phyloP scores from a whole-genome alignment of 2,113 vertebrate genomes.

The Uria aalge region DNA sequence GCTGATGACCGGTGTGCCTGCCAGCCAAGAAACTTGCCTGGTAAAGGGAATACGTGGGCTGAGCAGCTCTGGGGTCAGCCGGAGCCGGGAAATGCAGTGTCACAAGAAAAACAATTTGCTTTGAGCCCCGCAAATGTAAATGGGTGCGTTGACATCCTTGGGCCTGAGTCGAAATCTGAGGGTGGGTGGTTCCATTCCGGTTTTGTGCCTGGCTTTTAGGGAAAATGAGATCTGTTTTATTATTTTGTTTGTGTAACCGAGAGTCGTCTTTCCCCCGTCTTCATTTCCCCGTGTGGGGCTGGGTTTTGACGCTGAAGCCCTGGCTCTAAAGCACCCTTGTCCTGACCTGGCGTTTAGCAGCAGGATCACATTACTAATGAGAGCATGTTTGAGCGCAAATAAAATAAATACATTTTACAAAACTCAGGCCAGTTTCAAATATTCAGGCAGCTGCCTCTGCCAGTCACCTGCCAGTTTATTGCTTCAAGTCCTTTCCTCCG shows the following conservation, averaged over 20 bases:
- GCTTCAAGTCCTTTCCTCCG: slow-evolving; percentile 5
- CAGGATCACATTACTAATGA: slow-evolving; percentile 50
- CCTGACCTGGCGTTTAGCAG: background rate
- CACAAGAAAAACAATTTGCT: slow-evolving; percentile 24
- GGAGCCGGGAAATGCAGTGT: slow-evolving; percentile 5
- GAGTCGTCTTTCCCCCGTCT: background rate
- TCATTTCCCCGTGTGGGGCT: background rate
- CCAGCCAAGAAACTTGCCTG: background rate
- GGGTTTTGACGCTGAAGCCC: background rate
- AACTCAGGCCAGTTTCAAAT: slow-evolving; percentile 53
- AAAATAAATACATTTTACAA: slow-evolving; percentile 60
- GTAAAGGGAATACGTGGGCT: background rate
- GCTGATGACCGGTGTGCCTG: background rate
- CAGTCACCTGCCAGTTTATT: slow-evolving; percentile 54
- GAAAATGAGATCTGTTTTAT: background rate
- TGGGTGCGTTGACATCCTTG: background rate
- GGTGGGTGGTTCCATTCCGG: background rate
- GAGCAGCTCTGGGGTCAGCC: slow-evolving; percentile 12
- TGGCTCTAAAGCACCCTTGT: background rate
- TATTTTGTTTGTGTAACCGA: background rate
- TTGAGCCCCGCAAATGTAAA: background rate
- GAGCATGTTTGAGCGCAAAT: slow-evolving; percentile 19
- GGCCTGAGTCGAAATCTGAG: background rate
- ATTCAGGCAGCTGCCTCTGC: slow-evolving; percentile 59
- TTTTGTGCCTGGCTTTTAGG: background rate